phyloP scores from a whole-genome alignment of 2,888 invertebrate genomes.

The Stramonita haemastoma region DNA sequence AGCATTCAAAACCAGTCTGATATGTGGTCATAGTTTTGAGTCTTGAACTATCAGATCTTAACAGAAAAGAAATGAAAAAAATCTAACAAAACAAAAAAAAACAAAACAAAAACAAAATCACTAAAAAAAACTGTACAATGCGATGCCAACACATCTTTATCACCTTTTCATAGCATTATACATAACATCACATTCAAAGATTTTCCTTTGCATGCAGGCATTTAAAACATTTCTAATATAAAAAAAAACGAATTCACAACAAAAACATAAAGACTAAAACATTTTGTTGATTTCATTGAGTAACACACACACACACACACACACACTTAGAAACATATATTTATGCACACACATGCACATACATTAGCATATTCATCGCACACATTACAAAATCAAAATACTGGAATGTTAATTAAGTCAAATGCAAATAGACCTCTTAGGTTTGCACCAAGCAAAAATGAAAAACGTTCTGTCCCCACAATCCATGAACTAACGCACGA shows the following conservation, averaged over 20 bases:
- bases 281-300: neutral
- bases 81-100: neutral
- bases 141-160: neutral
- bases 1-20: no score
- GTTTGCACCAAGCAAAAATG: neutral
- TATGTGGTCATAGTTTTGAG: no score
- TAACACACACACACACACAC: neutral
- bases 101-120: neutral
- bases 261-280: neutral
- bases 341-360: neutral
- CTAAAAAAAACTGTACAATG: neutral
- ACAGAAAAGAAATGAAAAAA: neutral
- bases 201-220: neutral
- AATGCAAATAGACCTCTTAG: neutral
- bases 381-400: neutral
- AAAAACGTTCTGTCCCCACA: neutral
- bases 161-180: neutral
- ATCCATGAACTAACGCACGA: neutral
- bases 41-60: no score
- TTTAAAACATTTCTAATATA: neutral
- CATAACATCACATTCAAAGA: neutral
- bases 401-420: neutral
- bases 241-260: neutral
- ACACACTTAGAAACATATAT: neutral
- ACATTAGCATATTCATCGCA: neutral